phyloP scores from a whole-genome alignment of 2,888 invertebrate species.

The Chymomyza caudatula region DNA sequence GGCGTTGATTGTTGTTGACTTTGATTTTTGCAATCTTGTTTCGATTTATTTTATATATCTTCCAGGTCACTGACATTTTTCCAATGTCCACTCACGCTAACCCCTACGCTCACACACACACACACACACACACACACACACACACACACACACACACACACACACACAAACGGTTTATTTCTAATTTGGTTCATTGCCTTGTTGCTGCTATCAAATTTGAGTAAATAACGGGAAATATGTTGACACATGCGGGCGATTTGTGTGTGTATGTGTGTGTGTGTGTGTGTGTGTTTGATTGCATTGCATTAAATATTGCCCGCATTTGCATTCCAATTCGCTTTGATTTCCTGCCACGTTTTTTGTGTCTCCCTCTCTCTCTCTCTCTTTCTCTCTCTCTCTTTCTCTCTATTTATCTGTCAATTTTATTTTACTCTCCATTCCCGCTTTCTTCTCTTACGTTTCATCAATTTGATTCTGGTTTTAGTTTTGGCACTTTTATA shows the following conservation, averaged over 20 bases:
- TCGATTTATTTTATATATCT: constrained; percentile 67
- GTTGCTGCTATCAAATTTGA: constrained; percentile 44
- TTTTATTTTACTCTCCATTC: constrained; percentile 21
- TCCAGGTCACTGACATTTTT: constrained; percentile 61
- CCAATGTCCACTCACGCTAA: constrained; percentile 31
- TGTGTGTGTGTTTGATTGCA: constrained; percentile 11
- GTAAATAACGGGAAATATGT: constrained; percentile 61
- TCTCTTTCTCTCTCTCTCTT: constrained; percentile 9
- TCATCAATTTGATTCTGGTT: constrained; percentile 27
- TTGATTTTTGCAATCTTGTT: constrained; percentile 67
- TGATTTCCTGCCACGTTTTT: constrained; percentile 5
- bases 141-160: background rate
- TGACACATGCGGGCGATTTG: constrained; percentile 56
- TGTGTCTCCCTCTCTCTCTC: constrained; percentile 11
- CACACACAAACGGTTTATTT: constrained; percentile 34
- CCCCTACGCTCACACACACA: background rate
- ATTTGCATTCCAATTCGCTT: constrained; percentile 30
- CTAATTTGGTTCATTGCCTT: constrained; percentile 63
- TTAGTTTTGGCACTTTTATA: constrained; percentile 10
- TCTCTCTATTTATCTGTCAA: background rate
- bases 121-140: background rate
- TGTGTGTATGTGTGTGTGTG: constrained; percentile 21
- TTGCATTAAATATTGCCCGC: constrained; percentile 46
- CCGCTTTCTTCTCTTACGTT: background rate
- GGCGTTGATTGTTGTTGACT: constrained; percentile 62